Conservation (phyloP, 2,797 vertebrate genomes). For the Spheniscus humboldti region DNA sequence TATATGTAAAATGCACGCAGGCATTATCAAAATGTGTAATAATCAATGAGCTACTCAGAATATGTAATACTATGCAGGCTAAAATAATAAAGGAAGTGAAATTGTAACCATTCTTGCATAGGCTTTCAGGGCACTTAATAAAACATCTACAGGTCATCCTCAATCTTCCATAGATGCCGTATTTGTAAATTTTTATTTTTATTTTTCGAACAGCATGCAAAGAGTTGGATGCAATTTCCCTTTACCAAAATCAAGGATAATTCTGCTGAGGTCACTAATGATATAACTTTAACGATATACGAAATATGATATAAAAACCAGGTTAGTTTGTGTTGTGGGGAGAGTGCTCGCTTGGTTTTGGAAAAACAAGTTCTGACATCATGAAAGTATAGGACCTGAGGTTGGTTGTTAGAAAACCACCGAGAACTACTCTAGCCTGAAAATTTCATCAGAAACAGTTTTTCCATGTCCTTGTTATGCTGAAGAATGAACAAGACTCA, state of each 20-base stretch:
- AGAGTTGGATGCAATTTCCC: neutral
- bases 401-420: neutral
- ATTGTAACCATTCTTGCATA: neutral
- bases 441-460: neutral
- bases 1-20: neutral
- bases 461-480: neutral
- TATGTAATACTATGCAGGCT: neutral
- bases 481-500: neutral
- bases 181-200: neutral
- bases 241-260: neutral
- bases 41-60: neutral
- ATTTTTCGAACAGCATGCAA: neutral
- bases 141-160: neutral
- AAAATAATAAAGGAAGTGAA: neutral
- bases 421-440: neutral
- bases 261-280: neutral
- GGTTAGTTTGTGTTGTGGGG: neutral
- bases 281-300: accelerated
- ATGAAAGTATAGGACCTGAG: neutral
- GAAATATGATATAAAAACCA: neutral
- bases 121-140: neutral
- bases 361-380: neutral
- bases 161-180: neutral
- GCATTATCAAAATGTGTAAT: neutral
- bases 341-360: neutral